A percentile compares a stretch with the other conserved stretches of the same genome.
Evolutionary conservation across 2,888 invertebrate species (phyloP).

Genomic region (Creontiades dilutus): DNA sequence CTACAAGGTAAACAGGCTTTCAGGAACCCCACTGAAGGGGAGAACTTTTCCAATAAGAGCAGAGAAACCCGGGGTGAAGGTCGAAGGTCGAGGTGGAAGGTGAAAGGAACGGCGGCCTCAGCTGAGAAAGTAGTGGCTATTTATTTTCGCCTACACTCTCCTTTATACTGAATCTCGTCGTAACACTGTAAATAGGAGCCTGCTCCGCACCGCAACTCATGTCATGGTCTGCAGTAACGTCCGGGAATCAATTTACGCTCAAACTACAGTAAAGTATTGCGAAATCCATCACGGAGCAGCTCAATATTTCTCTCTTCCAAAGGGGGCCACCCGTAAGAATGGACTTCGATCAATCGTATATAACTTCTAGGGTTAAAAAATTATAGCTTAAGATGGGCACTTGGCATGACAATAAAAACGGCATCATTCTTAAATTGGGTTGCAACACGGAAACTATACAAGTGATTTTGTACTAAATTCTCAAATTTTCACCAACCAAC

Average conservation of each 20-base stretch:
- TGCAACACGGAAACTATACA: no score
- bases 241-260: background rate
- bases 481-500: no score
- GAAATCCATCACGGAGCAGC: conserved; percentile 18
- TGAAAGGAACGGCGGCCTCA: conserved; percentile 27
- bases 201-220: conserved; percentile 11
- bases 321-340: background rate
- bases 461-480: no score
- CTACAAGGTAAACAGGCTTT: conserved; percentile 51
- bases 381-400: no score
- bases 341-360: background rate
- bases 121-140: conserved; percentile 39
- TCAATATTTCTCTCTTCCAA: background rate
- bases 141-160: conserved; percentile 26
- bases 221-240: conserved; percentile 7
- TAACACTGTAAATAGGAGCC: conserved; percentile 23
- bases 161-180: conserved; percentile 12
- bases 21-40: conserved; percentile 27
- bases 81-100: conserved; percentile 23
- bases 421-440: no score
- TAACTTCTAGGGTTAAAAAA: no score
- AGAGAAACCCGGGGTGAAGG: conserved; percentile 30
- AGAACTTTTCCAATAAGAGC: conserved; percentile 60
- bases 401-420: no score
- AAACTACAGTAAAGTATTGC: conserved; percentile 27